Conservation (phyloP, 2,113 vertebrate genomes). For the Sinocyclocheilus maitianheensis region DNA sequence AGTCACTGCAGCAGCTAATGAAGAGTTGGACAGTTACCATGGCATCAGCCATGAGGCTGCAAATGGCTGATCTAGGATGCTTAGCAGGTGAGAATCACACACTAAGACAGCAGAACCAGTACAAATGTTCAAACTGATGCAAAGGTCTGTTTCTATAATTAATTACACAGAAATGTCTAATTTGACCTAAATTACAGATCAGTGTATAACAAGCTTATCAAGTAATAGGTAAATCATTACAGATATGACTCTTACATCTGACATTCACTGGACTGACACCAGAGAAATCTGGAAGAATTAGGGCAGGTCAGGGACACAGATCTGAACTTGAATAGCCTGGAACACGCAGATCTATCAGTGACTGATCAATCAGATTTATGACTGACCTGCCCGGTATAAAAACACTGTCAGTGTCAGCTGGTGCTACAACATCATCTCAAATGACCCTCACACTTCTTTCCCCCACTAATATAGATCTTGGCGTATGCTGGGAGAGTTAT, state of each 20-base stretch:
- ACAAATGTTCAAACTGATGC: no score
- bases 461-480: background rate
- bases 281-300: background rate
- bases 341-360: background rate
- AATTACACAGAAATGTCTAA: background rate
- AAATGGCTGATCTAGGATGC: slow-evolving; percentile 25
- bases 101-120: background rate
- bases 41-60: slow-evolving; percentile 34
- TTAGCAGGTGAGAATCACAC: slow-evolving; percentile 1
- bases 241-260: background rate
- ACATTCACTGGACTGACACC: background rate
- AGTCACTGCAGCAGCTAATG: slow-evolving; percentile 4
- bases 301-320: slow-evolving; percentile 14
- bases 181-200: background rate
- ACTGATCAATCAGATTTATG: no score
- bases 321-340: slow-evolving; percentile 33
- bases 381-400: background rate
- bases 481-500: background rate
- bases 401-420: slow-evolving; percentile 15
- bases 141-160: background rate
- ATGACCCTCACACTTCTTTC: slow-evolving; percentile 11
- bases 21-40: slow-evolving; percentile 42
- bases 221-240: background rate
- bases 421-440: slow-evolving; percentile 14
- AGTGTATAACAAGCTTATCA: background rate